A percentile compares a stretch with the other conserved stretches of the same genome.
phyloP scores from a whole-genome alignment of 2,888 invertebrate species.

The Congeria kusceri region DNA sequence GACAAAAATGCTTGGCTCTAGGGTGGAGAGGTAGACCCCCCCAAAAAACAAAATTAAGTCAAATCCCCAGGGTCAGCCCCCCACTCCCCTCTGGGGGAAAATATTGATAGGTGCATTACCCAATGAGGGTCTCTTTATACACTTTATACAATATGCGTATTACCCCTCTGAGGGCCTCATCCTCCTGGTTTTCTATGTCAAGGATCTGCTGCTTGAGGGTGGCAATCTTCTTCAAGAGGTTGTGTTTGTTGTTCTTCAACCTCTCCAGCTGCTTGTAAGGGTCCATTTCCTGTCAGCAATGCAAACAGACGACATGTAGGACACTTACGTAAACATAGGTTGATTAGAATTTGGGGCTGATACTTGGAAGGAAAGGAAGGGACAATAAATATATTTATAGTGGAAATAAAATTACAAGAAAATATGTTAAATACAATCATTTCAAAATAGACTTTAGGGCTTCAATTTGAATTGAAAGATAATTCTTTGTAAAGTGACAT shows the following conservation, averaged over 20 bases:
- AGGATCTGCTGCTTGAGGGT: conserved; percentile 88
- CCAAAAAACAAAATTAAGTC: no score
- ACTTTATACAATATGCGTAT: neutral
- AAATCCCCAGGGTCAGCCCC: neutral
- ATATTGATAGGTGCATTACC: neutral
- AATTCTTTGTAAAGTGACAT: no score
- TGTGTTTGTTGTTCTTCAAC: conserved; percentile 75
- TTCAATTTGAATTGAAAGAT: no score
- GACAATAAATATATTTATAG: no score
- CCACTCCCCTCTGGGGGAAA: no score
- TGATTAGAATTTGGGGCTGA: neutral
- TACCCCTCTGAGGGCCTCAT: conserved; percentile 82
- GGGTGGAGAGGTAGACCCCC: no score
- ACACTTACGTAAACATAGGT: neutral
- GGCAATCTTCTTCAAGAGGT: conserved; percentile 77
- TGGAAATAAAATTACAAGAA: no score
- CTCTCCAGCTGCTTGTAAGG: conserved; percentile 74
- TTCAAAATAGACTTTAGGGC: no score
- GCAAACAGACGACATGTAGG: neutral
- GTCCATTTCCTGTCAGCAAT: conserved; percentile 74
- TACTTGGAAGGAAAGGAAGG: conserved; percentile 7
- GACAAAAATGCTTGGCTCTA: no score
- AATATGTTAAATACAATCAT: no score
- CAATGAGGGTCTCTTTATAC: neutral
- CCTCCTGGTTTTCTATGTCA: conserved; percentile 94